Conservation (phyloP, 2,888 invertebrate species). For the Aradus depressus region DNA sequence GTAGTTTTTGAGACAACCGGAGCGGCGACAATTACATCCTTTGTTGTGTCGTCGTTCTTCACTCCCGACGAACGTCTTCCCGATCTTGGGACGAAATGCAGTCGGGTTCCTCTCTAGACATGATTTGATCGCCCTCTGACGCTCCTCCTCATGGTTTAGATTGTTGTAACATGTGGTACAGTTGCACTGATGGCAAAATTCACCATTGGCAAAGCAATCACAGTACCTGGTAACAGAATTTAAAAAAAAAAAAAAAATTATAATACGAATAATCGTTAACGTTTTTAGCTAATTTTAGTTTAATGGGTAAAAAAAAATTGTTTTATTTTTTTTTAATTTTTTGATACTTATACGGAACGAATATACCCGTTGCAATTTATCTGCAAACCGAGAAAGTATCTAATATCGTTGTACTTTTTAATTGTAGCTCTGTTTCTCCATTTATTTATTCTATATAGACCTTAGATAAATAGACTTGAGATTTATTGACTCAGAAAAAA, state of each 20-base stretch:
- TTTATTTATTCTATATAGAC: too few species aligned
- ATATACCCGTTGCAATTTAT: too few species aligned
- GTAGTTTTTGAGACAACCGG: conserved; percentile 97
- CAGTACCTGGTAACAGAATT: conserved; percentile 54
- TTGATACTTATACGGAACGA: too few species aligned
- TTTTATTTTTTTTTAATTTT: too few species aligned
- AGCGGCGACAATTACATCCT: conserved; percentile 97
- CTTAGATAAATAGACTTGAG: too few species aligned
- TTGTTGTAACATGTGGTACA: conserved; percentile 97
- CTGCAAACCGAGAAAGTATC: too few species aligned
- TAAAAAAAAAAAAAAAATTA: conserved; percentile 19
- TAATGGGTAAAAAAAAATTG: too few species aligned
- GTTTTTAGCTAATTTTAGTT: too few species aligned
- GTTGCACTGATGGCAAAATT: conserved; percentile 96
- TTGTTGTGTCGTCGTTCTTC: conserved; percentile 85
- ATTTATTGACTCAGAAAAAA: too few species aligned
- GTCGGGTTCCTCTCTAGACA: conserved; percentile 94
- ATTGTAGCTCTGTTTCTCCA: too few species aligned
- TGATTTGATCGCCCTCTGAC: conserved; percentile 86
- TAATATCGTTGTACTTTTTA: background rate
- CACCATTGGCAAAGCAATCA: conserved; percentile 99
- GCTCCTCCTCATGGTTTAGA: conserved; percentile 83
- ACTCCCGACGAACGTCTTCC: conserved; percentile 64
- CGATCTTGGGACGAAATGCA: conserved; percentile 98
- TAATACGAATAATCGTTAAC: too few species aligned